phyloP scores from a whole-genome alignment of 2,797 vertebrate species.

The Tachyglossus aculeatus region DNA sequence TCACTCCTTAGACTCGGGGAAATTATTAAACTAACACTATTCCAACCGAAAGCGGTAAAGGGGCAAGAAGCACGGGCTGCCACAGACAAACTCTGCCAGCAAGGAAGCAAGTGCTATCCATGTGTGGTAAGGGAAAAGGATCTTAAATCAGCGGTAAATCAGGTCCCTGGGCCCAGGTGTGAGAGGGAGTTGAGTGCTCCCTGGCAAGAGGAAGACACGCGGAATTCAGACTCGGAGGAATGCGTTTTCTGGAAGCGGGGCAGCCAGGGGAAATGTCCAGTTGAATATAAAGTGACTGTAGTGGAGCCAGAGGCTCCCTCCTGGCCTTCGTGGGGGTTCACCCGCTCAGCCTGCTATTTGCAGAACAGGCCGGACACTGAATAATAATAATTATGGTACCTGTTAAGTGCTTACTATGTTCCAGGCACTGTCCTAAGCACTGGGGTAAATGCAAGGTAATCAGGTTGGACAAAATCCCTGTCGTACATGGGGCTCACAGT shows the following conservation, averaged over 20 bases:
- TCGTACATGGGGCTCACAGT: too few relatives aligned
- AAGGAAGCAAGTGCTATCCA: too few relatives aligned
- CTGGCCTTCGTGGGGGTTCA: constrained; percentile 43
- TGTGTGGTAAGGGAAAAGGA: constrained; percentile 34
- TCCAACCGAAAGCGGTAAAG: too few relatives aligned
- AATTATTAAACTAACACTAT: too few relatives aligned
- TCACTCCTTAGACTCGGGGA: too few relatives aligned
- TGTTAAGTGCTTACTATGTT: too few relatives aligned
- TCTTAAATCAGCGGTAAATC: constrained; percentile 51
- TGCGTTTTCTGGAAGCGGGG: constrained; percentile 3
- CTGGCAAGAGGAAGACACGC: constrained; percentile 30
- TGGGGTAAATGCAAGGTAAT: too few relatives aligned
- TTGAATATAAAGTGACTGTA: constrained; percentile 49
- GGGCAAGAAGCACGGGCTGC: too few relatives aligned
- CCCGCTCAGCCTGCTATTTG: constrained; percentile 17
- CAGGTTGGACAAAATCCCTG: too few relatives aligned
- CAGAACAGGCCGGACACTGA: not conserved
- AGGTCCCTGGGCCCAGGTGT: constrained; percentile 23
- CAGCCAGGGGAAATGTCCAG: constrained; percentile 56
- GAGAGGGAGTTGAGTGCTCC: constrained; percentile 39
- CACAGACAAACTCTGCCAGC: too few relatives aligned
- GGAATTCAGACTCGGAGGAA: constrained; percentile 13
- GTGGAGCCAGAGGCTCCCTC: not conserved
- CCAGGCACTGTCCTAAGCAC: too few relatives aligned
- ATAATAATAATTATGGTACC: too few relatives aligned